Conservation (phyloP, 2,797 vertebrate genomes). For the Setipinna tenuifilis region DNA sequence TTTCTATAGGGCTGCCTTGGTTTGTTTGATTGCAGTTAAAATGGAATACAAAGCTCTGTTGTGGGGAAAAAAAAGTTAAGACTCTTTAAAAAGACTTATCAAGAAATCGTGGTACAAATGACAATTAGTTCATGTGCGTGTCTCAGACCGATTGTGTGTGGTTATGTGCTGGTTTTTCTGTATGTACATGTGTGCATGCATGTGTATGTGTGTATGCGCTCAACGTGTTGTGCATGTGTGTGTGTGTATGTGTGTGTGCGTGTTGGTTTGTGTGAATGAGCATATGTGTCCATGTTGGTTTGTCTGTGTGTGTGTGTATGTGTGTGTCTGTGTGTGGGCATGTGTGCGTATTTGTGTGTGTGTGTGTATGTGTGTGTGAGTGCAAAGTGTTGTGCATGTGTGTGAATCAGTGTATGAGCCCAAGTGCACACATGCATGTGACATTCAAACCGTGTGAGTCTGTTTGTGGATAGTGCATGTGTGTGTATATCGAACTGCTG, state of each 20-base stretch:
- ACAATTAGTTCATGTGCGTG: neutral
- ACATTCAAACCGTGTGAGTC: conserved; percentile 15
- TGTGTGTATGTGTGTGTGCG: neutral
- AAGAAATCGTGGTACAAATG: neutral
- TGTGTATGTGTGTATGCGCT: neutral
- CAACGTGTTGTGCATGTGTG: neutral
- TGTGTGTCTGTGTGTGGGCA: neutral
- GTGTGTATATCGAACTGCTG: conserved; percentile 36
- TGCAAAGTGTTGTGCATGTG: neutral
- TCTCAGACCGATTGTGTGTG: neutral
- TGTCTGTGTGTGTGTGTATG: neutral
- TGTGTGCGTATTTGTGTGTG: conserved; percentile 47
- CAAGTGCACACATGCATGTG: conserved; percentile 27
- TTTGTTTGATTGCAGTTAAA: conserved; percentile 26
- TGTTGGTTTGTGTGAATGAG: no score
- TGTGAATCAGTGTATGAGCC: conserved; percentile 2
- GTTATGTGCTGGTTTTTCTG: neutral
- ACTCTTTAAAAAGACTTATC: conserved; percentile 5
- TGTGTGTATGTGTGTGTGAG: neutral
- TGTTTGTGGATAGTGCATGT: conserved; percentile 26
- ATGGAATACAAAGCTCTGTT: neutral
- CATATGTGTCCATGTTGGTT: no score
- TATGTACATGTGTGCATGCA: neutral
- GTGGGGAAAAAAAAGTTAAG: neutral
- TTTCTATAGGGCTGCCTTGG: neutral